These are phyloP conservation scores for Trichomalopsis sarcophagae DNA, from an alignment of 1,140 invertebrate genomes.

Conservation along the genomic window DNA sequence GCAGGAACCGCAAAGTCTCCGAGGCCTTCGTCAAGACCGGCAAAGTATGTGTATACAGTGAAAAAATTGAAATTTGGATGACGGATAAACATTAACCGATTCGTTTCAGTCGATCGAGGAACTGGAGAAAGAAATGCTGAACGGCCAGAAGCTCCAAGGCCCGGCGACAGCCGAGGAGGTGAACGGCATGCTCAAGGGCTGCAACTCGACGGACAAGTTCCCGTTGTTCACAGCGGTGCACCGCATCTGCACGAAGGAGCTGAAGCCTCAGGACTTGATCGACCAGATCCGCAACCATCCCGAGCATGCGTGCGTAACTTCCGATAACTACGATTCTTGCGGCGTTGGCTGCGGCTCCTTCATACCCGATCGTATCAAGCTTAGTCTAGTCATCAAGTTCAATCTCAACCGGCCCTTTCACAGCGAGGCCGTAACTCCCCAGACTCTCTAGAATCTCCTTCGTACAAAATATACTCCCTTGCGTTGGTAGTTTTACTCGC, in stretches of 20 bases:
- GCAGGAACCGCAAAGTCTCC: conserved; percentile 85
- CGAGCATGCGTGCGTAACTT: conserved; percentile 79
- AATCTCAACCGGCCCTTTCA: conserved; percentile 46
- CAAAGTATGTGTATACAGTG: conserved; percentile 75
- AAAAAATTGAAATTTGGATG: not conserved
- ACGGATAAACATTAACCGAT: no score
- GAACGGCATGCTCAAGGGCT: conserved; percentile 79
- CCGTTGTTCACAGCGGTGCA: conserved; percentile 87
- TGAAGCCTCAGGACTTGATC: conserved; percentile 80
- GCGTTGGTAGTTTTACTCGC: no score
- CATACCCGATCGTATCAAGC: conserved; percentile 48
- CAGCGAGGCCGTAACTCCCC: conserved; percentile 10
- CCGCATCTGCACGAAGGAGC: conserved; percentile 82
- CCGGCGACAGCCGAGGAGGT: conserved; percentile 90
- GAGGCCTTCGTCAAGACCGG: conserved; percentile 85
- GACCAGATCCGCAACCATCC: conserved; percentile 85
- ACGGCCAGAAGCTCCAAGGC: conserved; percentile 90
- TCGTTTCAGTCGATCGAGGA: conserved; percentile 79
- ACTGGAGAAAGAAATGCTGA: conserved; percentile 87
- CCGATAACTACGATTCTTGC: not conserved
- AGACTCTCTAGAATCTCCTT: not conserved
- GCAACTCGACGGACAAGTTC: conserved; percentile 82
- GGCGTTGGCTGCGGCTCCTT: not conserved
- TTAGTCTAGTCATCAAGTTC: conserved; percentile 37
- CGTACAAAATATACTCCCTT: not conserved